phyloP scores from a whole-genome alignment of 2,888 invertebrate species.

The Chymomyza caudatula region DNA sequence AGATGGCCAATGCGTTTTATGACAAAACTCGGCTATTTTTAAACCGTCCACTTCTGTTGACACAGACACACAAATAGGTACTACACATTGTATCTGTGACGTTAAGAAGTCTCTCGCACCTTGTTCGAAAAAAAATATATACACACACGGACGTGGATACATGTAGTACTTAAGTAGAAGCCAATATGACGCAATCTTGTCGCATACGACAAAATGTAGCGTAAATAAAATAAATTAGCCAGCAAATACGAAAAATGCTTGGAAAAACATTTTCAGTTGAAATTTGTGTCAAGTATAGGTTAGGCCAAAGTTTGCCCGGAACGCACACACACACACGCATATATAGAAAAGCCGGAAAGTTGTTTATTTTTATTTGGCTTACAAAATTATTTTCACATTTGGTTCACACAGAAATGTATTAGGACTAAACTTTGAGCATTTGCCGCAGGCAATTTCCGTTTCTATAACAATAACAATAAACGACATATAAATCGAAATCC shows the following conservation, averaged over 20 bases:
- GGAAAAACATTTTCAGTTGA: constrained; percentile 46
- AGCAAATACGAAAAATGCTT: constrained; percentile 51
- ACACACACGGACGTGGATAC: background rate
- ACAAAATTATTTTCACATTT: constrained; percentile 34
- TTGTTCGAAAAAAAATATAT: background rate
- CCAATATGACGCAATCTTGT: background rate
- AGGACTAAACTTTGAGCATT: background rate
- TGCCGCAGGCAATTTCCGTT: background rate
- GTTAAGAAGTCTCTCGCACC: constrained; percentile 39
- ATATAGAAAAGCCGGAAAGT: background rate
- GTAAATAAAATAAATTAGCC: constrained; percentile 58
- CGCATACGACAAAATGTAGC: constrained; percentile 31
- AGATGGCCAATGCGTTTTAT: constrained; percentile 34
- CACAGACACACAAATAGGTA: background rate
- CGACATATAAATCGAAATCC: background rate
- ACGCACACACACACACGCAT: background rate
- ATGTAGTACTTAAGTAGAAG: background rate
- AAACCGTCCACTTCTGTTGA: constrained; percentile 15
- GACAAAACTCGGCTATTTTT: constrained; percentile 58
- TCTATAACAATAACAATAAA: background rate
- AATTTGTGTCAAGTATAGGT: constrained; percentile 9
- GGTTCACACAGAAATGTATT: background rate
- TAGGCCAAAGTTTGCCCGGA: constrained; percentile 16
- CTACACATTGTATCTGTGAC: background rate
- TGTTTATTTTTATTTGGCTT: constrained; percentile 12